phyloP scores from a whole-genome alignment of 1,140 invertebrate genomes.

The Drosophila aff. region DNA sequence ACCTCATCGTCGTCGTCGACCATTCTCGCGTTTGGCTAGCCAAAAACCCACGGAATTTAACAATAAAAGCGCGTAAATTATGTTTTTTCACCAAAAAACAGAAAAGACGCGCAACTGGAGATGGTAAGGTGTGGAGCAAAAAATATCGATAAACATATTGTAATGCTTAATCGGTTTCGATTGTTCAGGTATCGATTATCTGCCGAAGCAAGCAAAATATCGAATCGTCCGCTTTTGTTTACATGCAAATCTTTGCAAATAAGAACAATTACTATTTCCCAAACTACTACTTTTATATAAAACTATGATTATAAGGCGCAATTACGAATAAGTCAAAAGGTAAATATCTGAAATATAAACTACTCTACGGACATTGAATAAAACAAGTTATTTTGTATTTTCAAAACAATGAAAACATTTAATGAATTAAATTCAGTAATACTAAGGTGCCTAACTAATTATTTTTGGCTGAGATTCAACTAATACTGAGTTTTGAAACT shows the following conservation, averaged over 20 bases:
- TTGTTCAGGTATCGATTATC: background rate
- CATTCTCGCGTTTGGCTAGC: constrained; percentile 32
- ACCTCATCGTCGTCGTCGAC: constrained; percentile 65
- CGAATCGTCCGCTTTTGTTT: background rate
- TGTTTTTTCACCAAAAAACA: constrained; percentile 38
- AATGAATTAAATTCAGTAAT: constrained; percentile 1
- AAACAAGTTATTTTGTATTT: background rate
- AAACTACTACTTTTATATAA: background rate
- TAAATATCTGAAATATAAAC: background rate
- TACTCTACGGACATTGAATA: background rate
- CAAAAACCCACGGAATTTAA: constrained; percentile 12
- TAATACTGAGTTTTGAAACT: background rate
- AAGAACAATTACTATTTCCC: background rate
- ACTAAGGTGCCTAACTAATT: background rate
- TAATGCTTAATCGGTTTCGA: background rate
- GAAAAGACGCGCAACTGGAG: constrained; percentile 32
- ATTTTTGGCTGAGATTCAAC: background rate
- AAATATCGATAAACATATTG: constrained; percentile 10
- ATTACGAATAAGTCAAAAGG: background rate
- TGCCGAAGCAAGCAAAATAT: constrained; percentile 85
- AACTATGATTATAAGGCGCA: background rate
- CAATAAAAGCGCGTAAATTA: constrained; percentile 31
- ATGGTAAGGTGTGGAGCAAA: constrained; percentile 2
- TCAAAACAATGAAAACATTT: background rate
- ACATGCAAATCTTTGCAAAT: constrained; percentile 3